Percentiles rank a stretch among this genome's conserved stretches.
Conservation (phyloP, 2,113 vertebrate genomes). For the Microtus richardsoni region DNA sequence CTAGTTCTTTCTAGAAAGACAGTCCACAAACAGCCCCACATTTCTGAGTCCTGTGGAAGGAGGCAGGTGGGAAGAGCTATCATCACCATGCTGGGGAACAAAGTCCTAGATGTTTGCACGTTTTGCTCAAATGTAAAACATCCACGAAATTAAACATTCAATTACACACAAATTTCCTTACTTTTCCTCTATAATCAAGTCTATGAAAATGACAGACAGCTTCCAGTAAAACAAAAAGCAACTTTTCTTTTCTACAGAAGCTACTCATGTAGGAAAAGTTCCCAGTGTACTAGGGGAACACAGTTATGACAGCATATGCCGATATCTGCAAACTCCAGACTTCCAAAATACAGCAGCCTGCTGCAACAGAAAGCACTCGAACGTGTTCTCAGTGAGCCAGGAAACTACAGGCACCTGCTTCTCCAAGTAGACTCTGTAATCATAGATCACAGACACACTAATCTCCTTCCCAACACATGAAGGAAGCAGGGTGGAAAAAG, state of each 20-base stretch:
- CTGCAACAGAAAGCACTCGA: background rate
- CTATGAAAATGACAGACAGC: background rate
- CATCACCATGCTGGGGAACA: background rate
- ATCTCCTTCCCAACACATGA: no score
- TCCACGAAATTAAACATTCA: background rate
- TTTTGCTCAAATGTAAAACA: background rate
- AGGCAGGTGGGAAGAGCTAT: rapidly evolving
- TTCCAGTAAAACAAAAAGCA: background rate
- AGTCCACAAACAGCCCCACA: rapidly evolving
- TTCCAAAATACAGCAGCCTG: background rate
- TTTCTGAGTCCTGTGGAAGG: background rate
- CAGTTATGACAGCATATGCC: background rate
- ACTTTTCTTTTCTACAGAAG: background rate
- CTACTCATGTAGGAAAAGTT: background rate
- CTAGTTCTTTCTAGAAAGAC: background rate
- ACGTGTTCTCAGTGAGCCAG: background rate
- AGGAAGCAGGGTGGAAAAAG: background rate
- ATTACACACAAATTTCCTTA: background rate
- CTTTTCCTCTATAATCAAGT: background rate
- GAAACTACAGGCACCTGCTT: background rate
- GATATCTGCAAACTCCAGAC: rapidly evolving
- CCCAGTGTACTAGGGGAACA: background rate
- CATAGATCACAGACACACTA: rapidly evolving
- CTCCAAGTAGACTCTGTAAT: background rate
- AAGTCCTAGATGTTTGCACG: background rate